A percentile compares a stretch with the other conserved stretches of the same genome.
These are phyloP conservation scores for Sipha maydis DNA, from an alignment of 2,888 invertebrate genomes.

Conservation along the genomic window DNA sequence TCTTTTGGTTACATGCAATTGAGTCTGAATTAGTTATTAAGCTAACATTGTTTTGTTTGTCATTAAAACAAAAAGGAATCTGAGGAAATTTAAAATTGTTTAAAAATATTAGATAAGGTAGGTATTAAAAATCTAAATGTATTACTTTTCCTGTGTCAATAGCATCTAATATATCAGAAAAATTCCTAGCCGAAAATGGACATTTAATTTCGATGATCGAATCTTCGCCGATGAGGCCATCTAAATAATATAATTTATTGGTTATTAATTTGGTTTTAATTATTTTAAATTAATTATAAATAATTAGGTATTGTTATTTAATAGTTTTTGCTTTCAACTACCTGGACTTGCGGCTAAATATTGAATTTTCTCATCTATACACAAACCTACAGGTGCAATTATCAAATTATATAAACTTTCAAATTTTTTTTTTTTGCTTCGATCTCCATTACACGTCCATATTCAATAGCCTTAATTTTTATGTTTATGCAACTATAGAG, in stretches of 20 bases:
- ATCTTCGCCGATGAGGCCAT: conserved; percentile 8
- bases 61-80: conserved; percentile 8
- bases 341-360: conserved; percentile 23
- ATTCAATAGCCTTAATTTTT: background rate
- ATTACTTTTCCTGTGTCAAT: too few relatives aligned
- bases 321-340: background rate
- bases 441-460: conserved; percentile 7
- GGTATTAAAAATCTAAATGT: background rate
- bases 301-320: too few relatives aligned
- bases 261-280: background rate
- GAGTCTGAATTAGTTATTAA: background rate
- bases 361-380: background rate
- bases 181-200: too few relatives aligned
- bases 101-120: background rate
- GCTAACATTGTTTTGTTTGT: background rate
- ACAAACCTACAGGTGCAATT: background rate
- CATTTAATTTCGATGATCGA: too few relatives aligned
- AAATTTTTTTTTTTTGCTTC: conserved; percentile 17
- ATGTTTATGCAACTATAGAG: background rate
- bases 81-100: background rate
- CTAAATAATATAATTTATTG: conserved; percentile 17
- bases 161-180: too few relatives aligned
- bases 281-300: background rate
- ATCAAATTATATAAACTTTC: too few relatives aligned
- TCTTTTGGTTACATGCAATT: conserved; percentile 18